phyloP scores from a whole-genome alignment of 2,888 invertebrate species.

The Coelinius sp. region DNA sequence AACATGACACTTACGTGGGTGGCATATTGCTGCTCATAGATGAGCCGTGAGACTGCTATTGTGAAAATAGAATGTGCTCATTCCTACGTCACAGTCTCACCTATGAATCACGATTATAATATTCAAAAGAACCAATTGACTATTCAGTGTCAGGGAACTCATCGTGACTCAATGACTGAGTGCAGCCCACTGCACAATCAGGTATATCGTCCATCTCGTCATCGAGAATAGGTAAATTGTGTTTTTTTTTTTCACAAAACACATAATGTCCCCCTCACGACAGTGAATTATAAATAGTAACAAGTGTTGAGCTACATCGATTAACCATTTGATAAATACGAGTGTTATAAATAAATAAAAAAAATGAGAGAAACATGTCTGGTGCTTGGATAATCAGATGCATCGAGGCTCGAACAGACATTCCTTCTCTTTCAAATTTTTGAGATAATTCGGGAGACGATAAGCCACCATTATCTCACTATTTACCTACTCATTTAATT shows the following conservation, averaged over 20 bases:
- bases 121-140: neutral
- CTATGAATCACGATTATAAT: slow-evolving; percentile 25
- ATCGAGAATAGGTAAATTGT: neutral
- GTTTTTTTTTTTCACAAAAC: neutral
- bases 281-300: no score
- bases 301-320: no score
- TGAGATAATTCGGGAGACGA: neutral
- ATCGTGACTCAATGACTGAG: neutral
- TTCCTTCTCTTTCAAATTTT: neutral
- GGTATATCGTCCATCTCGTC: neutral
- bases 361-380: neutral
- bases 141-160: slow-evolving; percentile 15
- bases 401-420: neutral
- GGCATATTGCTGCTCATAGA: slow-evolving; percentile 25
- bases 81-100: slow-evolving; percentile 24
- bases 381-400: neutral
- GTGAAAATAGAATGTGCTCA: slow-evolving; percentile 38
- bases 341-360: neutral
- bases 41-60: slow-evolving; percentile 24
- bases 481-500: neutral
- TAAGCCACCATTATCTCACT: neutral
- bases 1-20: slow-evolving; percentile 25
- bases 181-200: neutral
- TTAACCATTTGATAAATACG: no score
- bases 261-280: no score